Percentiles rank a stretch among this genome's conserved stretches.
Evolutionary conservation across 1,140 invertebrate species (phyloP).

Genomic region (Macrosteles quadrilineatus): DNA sequence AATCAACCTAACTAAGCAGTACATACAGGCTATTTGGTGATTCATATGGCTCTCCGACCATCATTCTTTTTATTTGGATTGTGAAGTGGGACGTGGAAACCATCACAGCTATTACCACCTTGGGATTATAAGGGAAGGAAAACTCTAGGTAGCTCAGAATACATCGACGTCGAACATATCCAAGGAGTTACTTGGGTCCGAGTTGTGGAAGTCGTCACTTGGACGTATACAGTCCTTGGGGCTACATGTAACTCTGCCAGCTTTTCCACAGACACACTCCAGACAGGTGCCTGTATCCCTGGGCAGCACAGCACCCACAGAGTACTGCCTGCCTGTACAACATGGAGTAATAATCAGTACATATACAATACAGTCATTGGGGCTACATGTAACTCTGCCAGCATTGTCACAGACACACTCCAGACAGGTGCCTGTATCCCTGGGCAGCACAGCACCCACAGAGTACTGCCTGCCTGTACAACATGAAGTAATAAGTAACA

Average conservation of each 20-base stretch:
- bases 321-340: slow-evolving; percentile 60
- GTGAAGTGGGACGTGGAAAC: no score
- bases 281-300: slow-evolving; percentile 69
- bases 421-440: no score
- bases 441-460: slow-evolving; percentile 62
- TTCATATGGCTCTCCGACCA: no score
- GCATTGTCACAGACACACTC: no score
- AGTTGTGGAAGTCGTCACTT: slow-evolving; percentile 48
- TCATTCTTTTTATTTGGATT: no score
- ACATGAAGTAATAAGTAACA: not conserved
- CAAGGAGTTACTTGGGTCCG: slow-evolving; percentile 45
- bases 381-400: no score
- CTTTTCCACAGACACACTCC: slow-evolving; percentile 64
- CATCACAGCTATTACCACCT: no score
- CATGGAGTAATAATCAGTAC: no score
- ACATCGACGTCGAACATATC: slow-evolving; percentile 47
- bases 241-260: slow-evolving; percentile 66
- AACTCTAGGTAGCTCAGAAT: slow-evolving; percentile 37
- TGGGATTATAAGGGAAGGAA: no score
- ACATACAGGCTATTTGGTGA: no score
- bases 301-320: slow-evolving; percentile 62
- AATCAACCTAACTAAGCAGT: no score
- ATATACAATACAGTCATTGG: no score
- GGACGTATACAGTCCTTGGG: slow-evolving; percentile 53
- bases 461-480: slow-evolving; percentile 61